A percentile compares a stretch with the other conserved stretches of the same genome.
Evolutionary conservation across 92 coral and sea anemone genomes (phyloP).

Genomic region (Pocillopora grandis): DNA sequence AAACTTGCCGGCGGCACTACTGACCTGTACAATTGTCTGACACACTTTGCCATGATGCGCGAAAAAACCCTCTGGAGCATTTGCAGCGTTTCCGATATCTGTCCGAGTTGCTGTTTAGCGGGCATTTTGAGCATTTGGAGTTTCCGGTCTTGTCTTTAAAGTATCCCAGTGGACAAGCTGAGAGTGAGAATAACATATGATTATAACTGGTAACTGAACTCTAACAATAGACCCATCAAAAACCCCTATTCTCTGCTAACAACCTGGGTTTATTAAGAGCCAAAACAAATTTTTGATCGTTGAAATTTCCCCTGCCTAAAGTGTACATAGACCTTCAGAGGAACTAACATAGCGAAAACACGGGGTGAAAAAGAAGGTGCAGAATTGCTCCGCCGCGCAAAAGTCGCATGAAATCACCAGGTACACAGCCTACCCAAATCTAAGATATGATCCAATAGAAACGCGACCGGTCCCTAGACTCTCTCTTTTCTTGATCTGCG

Average conservation of each 20-base stretch:
- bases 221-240: too few species aligned
- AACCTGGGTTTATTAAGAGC: too few species aligned
- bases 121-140: constrained; percentile 58
- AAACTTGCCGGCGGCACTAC: not conserved
- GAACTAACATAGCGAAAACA: too few species aligned
- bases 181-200: constrained; percentile 1
- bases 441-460: too few species aligned
- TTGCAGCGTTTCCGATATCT: constrained; percentile 51
- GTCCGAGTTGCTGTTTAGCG: constrained; percentile 43
- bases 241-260: too few species aligned
- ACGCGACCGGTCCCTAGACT: too few species aligned
- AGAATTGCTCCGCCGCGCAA: too few species aligned
- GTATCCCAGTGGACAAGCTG: constrained; percentile 60
- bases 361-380: too few species aligned
- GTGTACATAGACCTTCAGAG: not conserved
- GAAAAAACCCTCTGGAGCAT: constrained; percentile 55
- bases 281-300: too few species aligned
- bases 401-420: too few species aligned
- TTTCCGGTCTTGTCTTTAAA: constrained; percentile 65
- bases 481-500: too few species aligned
- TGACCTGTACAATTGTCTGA: constrained; percentile 60
- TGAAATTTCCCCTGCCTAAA: not conserved
- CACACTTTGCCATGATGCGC: constrained; percentile 46
- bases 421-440: too few species aligned
- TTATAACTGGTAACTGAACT: not conserved